Evolutionary conservation across 2,888 invertebrate species (phyloP), one percentile per base, ranked within the genome.

Genomic region (Chesias legatella): DNA sequence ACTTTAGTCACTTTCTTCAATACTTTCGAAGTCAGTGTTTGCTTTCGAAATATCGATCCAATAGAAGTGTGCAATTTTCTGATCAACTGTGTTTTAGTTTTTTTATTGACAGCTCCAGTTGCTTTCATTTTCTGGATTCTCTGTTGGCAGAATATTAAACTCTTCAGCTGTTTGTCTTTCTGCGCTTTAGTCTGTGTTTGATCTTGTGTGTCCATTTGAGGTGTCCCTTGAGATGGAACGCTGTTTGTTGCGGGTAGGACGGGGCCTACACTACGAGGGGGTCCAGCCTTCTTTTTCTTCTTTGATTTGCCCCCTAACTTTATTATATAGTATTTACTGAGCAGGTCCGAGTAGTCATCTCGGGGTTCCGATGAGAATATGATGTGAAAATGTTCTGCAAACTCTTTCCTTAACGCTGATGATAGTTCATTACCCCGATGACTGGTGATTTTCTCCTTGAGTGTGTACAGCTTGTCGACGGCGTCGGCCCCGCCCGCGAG

Each of bases 321-420:
- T 1, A 55, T 36, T 7, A 43, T 40, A 34, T 76, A 69, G 48
- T 76, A 85, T 49, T 62, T 73, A 27, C 68, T 61, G 1, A 86
- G 53, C 29, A 86, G 60, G 24, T 82, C 74, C 1, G 50, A 53
- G 52, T 88, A 89, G 52, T 89, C 86, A 33, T 73, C 55, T 44
- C 88, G 68, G 2, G 78, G 79, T 1, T 60, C 51, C 6, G 89
- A 59, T 0, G 89, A 80, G 53, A 91, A 91, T 54, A 91, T 88
- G 30, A 73, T 61, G 32, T 79, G 78, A 60, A 84, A 90, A 56
- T 90, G 90, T 33, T 79, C 62, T 21, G 84, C 85, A 21, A 91
- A 89, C 56, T 89, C 79, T 9, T 76, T 71, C 1, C 91, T 85
- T 13, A 90, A 11, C 6, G 78, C 62, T 0, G 56, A 37, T 0